phyloP scores from a whole-genome alignment of 1,140 invertebrate genomes.

The Drosophila ohnishii region DNA sequence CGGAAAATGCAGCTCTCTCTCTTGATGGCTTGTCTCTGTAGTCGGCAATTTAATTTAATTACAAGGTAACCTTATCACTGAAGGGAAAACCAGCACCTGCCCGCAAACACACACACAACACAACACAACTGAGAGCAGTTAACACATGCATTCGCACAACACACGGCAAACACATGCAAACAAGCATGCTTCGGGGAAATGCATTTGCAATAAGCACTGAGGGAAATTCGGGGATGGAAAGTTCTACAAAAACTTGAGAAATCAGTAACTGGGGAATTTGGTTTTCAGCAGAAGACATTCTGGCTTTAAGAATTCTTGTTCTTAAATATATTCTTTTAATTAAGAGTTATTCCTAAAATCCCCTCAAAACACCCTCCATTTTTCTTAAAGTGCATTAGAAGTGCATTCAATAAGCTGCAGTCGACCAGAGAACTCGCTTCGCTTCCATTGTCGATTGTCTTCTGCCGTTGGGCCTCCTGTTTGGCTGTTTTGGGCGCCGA shows the following conservation, averaged over 20 bases:
- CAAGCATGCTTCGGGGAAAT: slow-evolving; percentile 16
- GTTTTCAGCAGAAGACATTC: background rate
- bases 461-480: slow-evolving; percentile 14
- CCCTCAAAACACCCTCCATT: too few species aligned
- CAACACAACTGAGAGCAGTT: slow-evolving; percentile 2
- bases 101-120: slow-evolving; percentile 11
- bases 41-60: slow-evolving; percentile 75
- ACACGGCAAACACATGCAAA: slow-evolving; percentile 16
- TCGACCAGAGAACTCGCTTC: slow-evolving; percentile 12
- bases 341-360: background rate
- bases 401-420: slow-evolving; percentile 12
- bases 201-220: slow-evolving; percentile 29
- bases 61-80: slow-evolving; percentile 72
- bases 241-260: too few species aligned
- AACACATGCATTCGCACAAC: slow-evolving; percentile 11
- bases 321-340: background rate
- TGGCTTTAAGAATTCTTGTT: background rate
- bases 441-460: slow-evolving; percentile 22
- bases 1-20: slow-evolving; percentile 15
- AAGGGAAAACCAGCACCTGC: slow-evolving; percentile 65
- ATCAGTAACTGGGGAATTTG: fast-evolving
- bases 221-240: background rate
- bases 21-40: slow-evolving; percentile 23
- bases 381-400: background rate
- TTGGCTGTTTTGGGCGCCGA: slow-evolving; percentile 39